Evolutionary conservation across 1,140 invertebrate species (phyloP).

Genomic region (Polyergus mexicanus): DNA sequence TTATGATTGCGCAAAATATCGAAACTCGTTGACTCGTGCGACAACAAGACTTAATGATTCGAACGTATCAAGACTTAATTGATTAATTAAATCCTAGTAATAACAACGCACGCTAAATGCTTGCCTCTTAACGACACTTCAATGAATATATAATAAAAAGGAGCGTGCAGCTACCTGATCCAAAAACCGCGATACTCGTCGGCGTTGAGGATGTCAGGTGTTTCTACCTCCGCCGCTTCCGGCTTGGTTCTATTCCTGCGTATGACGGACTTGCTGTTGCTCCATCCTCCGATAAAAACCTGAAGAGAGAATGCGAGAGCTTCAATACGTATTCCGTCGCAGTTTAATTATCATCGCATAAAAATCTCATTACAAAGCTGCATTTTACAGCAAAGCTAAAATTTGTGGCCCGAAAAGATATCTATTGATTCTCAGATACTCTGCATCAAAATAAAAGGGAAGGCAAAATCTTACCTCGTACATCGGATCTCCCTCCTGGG

Average conservation of each 20-base stretch:
- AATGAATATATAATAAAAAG: background rate
- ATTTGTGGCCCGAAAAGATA: conserved; percentile 10
- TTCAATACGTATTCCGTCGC: background rate
- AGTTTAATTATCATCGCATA: conserved; percentile 3
- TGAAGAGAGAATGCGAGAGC: conserved; percentile 72
- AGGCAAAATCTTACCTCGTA: conserved; percentile 88
- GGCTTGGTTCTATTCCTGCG: conserved; percentile 92
- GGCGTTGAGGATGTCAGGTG: conserved; percentile 89
- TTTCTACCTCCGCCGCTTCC: conserved; percentile 91
- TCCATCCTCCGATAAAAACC: conserved; percentile 95
- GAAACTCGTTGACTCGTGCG: background rate
- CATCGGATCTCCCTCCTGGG: conserved; percentile 91
- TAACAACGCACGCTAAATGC: too few species aligned
- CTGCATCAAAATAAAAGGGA: background rate
- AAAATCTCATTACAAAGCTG: background rate
- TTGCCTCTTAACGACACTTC: background rate
- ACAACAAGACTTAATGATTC: background rate
- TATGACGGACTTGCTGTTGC: conserved; percentile 93
- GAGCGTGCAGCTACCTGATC: conserved; percentile 86
- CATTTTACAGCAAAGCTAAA: background rate
- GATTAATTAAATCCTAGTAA: too few species aligned
- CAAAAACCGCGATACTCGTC: conserved; percentile 93
- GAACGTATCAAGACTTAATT: too few species aligned
- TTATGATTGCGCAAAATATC: background rate
- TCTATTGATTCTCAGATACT: background rate